phyloP scores from a whole-genome alignment of 2,797 vertebrate genomes.

The Synaphobranchus kaupii region DNA sequence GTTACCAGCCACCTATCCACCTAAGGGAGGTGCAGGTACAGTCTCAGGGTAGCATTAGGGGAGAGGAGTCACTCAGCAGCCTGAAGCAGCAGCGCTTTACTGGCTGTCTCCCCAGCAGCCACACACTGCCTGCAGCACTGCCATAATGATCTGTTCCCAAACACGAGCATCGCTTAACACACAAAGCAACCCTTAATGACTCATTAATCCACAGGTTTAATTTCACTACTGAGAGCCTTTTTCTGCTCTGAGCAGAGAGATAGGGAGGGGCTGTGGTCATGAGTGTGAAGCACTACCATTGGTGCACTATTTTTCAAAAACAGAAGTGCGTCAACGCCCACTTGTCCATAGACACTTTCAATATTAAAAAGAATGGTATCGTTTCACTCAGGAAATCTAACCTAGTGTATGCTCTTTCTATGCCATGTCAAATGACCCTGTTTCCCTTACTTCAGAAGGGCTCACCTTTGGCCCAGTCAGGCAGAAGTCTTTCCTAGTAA shows the following conservation, averaged over 20 bases:
- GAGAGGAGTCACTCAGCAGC: slow-evolving; percentile 30
- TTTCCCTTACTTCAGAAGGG: too few relatives aligned
- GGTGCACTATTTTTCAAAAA: neutral
- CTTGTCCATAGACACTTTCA: neutral
- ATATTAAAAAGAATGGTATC: neutral
- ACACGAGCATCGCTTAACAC: slow-evolving; percentile 28
- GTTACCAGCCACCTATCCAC: neutral
- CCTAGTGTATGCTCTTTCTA: neutral
- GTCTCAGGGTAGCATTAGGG: slow-evolving; percentile 51
- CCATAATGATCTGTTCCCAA: slow-evolving; percentile 44
- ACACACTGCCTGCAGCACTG: slow-evolving; percentile 41
- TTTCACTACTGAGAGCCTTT: slow-evolving; percentile 31
- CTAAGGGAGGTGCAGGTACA: slow-evolving; percentile 36
- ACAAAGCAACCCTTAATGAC: slow-evolving; percentile 44
- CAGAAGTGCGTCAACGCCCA: neutral
- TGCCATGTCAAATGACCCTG: neutral
- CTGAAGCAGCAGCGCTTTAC: slow-evolving; percentile 37
- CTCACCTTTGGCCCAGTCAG: slow-evolving; percentile 51
- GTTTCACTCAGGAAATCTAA: neutral
- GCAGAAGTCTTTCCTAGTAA: slow-evolving; percentile 55
- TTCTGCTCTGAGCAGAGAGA: neutral
- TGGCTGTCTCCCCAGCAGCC: neutral
- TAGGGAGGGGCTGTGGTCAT: neutral
- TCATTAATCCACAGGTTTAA: slow-evolving; percentile 32
- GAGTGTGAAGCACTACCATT: neutral